phyloP scores from a whole-genome alignment of 2,888 invertebrate genomes.

The Cheilosia variabilis region DNA sequence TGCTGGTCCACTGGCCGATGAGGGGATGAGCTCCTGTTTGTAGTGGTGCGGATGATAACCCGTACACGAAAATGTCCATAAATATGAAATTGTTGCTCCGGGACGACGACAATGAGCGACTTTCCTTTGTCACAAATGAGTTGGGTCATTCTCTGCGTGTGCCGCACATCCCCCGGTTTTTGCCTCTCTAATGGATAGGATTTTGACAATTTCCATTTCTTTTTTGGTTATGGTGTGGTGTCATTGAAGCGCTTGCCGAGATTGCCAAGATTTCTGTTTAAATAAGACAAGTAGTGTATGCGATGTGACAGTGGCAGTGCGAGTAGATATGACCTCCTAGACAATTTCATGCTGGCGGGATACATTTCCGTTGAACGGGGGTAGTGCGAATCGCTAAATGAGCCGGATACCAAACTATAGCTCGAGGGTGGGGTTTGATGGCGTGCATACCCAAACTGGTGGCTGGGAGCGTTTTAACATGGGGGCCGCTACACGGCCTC shows the following conservation, averaged over 20 bases:
- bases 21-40: constrained; percentile 43
- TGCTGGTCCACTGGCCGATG: constrained; percentile 47
- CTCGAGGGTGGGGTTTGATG: constrained; percentile 44
- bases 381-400: constrained; percentile 71
- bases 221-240: constrained; percentile 57
- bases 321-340: constrained; percentile 46
- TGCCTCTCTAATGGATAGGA: constrained; percentile 57
- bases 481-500: constrained; percentile 61
- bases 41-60: constrained; percentile 63
- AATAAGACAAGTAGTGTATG: constrained; percentile 62
- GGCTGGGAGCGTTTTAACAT: constrained; percentile 66
- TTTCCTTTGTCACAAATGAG: constrained; percentile 77
- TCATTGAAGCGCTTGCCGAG: constrained; percentile 53
- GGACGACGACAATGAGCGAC: constrained; percentile 75
- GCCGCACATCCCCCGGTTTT: constrained; percentile 22
- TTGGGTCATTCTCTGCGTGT: constrained; percentile 75
- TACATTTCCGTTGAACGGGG: constrained; percentile 45
- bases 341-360: constrained; percentile 62
- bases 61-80: constrained; percentile 72
- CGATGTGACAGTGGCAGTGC: constrained; percentile 20
- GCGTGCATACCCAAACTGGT: constrained; percentile 32
- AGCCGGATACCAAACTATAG: constrained; percentile 61
- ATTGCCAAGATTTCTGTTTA: constrained; percentile 68
- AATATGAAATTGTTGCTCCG: constrained; percentile 77
- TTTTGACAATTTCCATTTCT: constrained; percentile 74